Percentiles rank a stretch among this genome's conserved stretches.
Conservation (phyloP, 2,113 vertebrate genomes). For the Myiagra hebetior region DNA sequence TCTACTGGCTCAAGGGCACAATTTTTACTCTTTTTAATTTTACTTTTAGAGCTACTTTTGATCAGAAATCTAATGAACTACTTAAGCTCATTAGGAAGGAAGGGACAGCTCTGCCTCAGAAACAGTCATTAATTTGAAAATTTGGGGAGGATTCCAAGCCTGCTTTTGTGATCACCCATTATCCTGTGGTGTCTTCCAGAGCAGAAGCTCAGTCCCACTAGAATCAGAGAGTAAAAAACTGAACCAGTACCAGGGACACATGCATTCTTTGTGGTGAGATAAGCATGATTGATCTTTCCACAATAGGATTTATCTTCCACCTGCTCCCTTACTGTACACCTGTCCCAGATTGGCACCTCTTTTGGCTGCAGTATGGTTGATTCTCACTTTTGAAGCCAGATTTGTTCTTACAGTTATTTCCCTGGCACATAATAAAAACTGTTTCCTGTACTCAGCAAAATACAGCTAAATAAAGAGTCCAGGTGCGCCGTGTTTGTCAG, state of each 20-base stretch:
- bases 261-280: background rate
- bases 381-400: conserved; percentile 2
- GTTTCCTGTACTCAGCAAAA: conserved; percentile 8
- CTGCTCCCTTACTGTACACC: background rate
- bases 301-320: background rate
- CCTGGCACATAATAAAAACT: background rate
- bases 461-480: background rate
- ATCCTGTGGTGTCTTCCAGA: background rate
- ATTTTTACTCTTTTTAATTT: background rate
- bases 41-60: background rate
- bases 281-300: background rate
- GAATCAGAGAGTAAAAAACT: background rate
- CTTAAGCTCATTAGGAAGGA: background rate
- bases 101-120: background rate
- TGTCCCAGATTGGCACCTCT: background rate
- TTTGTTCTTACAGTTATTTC: conserved; percentile 12
- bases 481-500: background rate
- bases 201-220: background rate
- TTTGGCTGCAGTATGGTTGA: background rate
- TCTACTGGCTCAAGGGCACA: background rate
- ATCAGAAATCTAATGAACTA: background rate
- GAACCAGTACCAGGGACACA: background rate
- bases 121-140: background rate
- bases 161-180: background rate
- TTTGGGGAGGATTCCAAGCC: background rate